Percentiles rank a stretch among this genome's conserved stretches.
phyloP scores from a whole-genome alignment of 2,888 invertebrate species.

The Xestia sexstrigata region DNA sequence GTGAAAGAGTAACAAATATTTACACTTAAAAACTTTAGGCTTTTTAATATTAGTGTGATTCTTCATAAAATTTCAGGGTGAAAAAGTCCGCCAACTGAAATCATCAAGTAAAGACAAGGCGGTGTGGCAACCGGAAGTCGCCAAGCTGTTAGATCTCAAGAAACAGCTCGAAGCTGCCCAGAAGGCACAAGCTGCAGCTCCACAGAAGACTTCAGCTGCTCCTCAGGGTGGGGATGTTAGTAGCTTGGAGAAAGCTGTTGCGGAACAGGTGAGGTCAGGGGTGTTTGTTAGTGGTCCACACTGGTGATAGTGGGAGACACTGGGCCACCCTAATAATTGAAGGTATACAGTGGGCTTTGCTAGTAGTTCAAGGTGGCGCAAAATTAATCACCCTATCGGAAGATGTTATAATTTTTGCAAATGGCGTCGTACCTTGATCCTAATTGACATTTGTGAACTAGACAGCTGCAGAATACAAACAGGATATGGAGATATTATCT shows the following conservation, averaged over 20 bases:
- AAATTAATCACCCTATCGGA: too few species aligned
- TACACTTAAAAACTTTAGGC: too few species aligned
- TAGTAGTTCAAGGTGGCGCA: too few species aligned
- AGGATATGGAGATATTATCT: too few species aligned
- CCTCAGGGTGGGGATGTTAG: slow-evolving; percentile 14
- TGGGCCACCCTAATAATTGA: not conserved
- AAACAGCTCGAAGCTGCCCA: slow-evolving; percentile 43
- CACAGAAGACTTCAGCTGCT: slow-evolving; percentile 23
- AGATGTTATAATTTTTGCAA: too few species aligned
- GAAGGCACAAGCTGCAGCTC: slow-evolving; percentile 19
- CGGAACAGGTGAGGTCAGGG: slow-evolving; percentile 38
- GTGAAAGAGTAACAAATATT: too few species aligned
- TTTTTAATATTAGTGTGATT: too few species aligned
- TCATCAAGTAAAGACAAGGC: slow-evolving; percentile 32
- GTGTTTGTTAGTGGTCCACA: not conserved
- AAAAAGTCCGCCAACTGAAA: slow-evolving; percentile 50
- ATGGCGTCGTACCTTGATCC: too few species aligned
- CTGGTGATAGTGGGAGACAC: not conserved
- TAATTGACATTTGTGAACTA: too few species aligned
- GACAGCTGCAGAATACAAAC: too few species aligned
- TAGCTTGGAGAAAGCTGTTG: slow-evolving; percentile 61
- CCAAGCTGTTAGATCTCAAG: slow-evolving; percentile 45
- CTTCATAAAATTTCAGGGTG: slow-evolving; percentile 27
- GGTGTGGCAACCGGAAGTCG: slow-evolving; percentile 47
- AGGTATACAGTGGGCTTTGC: too few species aligned